Base-by-base conservation (phyloP, 2,797 vertebrate species). In the Danio albolineatus region DNA sequence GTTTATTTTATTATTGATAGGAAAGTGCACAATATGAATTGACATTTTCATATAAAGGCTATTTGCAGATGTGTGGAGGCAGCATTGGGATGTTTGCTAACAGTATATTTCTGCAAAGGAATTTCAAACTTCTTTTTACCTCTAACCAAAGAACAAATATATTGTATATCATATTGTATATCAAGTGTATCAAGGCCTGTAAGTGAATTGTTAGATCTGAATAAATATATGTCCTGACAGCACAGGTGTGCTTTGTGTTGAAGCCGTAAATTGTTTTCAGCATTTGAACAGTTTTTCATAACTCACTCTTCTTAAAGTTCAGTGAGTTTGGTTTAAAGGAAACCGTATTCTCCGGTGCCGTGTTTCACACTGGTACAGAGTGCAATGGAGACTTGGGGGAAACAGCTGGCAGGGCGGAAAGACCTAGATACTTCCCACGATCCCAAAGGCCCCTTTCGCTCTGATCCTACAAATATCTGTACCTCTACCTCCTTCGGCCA, bases 361-460 rank as follows among this genome's bases (percentile, higher is more conserved):
- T 60, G 41, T 78, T 59, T 66, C 49, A 41, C 28, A 74, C 41
- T 80, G 71, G n/a, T 41, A 17, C 53, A 36, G 46, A 73, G 61
- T 78, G 72, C 53, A 73, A 17, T 53, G 28, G 54, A 70, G 75
- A n/a, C 44, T 61, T 43, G 12, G 43, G 56, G 57, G 44, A 83
- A 83, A 83, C 82, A 83, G 82, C 82, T 80, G 70, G 57, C 79
- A 84, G 36, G 21, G 19, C 28, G 46, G 75, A 62, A 84, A 81
- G 56, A 74, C 70, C 49, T 57, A 74, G 79, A 77, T 73, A 62
- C 76, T 84, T 84, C 79, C 75, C 83, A 84, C 21, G 65, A 66
- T 79, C 75, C 66, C 59, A 19, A 28, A 66, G 64, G 64, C 57
- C 60, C 44, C 59, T 77, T 67, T 59, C 0, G 10, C 57, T 70